phyloP scores from a whole-genome alignment of 92 coral and sea anemone genomes.

The Zoanthus gigantus region DNA sequence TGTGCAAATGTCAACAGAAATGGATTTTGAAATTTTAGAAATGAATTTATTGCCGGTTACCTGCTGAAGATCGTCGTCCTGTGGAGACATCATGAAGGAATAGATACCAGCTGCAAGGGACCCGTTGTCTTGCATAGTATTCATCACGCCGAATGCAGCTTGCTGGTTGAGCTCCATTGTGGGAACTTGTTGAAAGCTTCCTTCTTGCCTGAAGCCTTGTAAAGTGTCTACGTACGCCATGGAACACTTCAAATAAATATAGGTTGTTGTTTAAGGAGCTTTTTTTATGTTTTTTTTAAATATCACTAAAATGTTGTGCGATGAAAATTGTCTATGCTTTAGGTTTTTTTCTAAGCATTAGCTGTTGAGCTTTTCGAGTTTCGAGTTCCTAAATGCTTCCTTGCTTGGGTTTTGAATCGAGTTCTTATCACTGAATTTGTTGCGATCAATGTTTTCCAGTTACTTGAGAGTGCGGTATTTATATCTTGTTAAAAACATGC shows the following conservation, averaged over 20 bases:
- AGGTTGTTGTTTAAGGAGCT: no score
- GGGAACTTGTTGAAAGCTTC: slow-evolving; percentile 20
- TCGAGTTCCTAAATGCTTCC: no score
- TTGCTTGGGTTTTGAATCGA: background rate
- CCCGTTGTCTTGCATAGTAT: slow-evolving; percentile 52
- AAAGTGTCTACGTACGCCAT: slow-evolving; percentile 39
- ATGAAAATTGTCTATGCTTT: background rate
- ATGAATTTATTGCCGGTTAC: slow-evolving; percentile 23
- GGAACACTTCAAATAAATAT: no score
- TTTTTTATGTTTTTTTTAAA: no score
- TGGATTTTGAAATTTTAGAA: background rate
- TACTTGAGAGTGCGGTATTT: slow-evolving; percentile 12
- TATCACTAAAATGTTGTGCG: no score
- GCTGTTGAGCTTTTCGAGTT: no score
- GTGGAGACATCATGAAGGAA: slow-evolving; percentile 76
- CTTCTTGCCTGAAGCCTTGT: slow-evolving; percentile 27
- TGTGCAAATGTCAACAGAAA: no score
- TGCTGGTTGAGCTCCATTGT: slow-evolving; percentile 18
- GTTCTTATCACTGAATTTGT: background rate
- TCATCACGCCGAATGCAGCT: background rate
- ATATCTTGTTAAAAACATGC: slow-evolving; percentile 28
- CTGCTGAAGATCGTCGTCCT: slow-evolving; percentile 83
- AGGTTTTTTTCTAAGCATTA: no score
- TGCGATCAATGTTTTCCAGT: slow-evolving; percentile 10
- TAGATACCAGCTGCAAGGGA: slow-evolving; percentile 79